Percentiles rank a stretch among this genome's conserved stretches.
phyloP scores from a whole-genome alignment of 2,113 vertebrate genomes.

The Budorcas taxicolor region DNA sequence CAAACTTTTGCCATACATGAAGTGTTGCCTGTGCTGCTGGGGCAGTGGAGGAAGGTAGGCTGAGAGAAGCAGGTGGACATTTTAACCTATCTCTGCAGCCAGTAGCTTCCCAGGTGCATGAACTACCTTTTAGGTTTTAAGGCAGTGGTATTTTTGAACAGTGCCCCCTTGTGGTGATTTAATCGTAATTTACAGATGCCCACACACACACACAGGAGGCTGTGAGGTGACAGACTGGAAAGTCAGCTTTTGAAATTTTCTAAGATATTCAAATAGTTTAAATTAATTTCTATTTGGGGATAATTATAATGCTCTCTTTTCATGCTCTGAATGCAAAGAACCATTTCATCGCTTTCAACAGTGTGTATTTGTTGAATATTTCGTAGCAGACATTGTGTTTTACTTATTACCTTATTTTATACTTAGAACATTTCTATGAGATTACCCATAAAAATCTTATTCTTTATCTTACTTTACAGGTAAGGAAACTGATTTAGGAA shows the following conservation, averaged over 20 bases:
- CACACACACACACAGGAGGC: no score
- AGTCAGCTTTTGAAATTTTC: not conserved
- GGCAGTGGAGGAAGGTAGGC: not conserved
- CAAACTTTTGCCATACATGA: not conserved
- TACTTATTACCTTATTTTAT: not conserved
- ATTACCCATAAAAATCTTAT: not conserved
- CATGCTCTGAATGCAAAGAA: slow-evolving; percentile 11
- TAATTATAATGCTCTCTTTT: not conserved
- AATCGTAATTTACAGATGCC: not conserved
- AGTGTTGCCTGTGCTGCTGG: not conserved
- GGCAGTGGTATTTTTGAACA: not conserved
- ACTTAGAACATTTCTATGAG: not conserved
- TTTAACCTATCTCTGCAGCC: not conserved
- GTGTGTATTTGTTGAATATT: not conserved
- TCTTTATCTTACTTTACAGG: not conserved
- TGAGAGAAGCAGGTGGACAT: not conserved
- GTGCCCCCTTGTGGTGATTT: not conserved
- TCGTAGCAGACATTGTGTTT: not conserved
- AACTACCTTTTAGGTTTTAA: not conserved
- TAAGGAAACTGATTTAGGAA: not conserved
- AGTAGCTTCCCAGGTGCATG: not conserved
- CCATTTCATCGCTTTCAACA: not conserved
- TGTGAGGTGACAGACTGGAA: not conserved
- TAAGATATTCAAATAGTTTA: not conserved
- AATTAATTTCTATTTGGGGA: not conserved